Conservation (phyloP, 1,140 invertebrate species). For the Trichonephila inaurata region DNA sequence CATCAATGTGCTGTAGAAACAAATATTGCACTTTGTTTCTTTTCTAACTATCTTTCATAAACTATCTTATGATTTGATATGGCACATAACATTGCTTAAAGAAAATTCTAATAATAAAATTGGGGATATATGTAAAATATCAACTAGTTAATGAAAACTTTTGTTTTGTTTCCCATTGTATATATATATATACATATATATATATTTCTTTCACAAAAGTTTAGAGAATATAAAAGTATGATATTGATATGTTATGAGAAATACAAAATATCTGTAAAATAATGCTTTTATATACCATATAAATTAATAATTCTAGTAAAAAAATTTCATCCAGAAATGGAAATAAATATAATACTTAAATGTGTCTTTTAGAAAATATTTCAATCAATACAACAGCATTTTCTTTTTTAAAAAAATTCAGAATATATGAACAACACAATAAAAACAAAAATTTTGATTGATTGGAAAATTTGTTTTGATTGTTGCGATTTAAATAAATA, state of each 20-base stretch:
- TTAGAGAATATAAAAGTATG: conserved; percentile 36
- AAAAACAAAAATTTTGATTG: neutral
- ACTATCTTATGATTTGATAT: conserved; percentile 50
- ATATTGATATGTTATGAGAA: conserved; percentile 26
- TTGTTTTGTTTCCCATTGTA: neutral
- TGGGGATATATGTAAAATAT: neutral
- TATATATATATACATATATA: neutral
- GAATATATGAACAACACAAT: neutral
- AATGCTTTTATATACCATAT: neutral
- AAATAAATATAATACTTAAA: conserved; percentile 16
- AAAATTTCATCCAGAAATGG: neutral
- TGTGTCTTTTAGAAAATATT: neutral
- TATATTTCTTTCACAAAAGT: neutral
- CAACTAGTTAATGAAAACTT: neutral
- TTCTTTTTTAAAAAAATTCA: neutral
- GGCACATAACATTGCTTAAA: conserved; percentile 55
- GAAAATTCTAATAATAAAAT: conserved; percentile 25
- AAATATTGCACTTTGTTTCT: conserved; percentile 69
- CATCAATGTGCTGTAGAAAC: conserved; percentile 60
- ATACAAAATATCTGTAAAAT: conserved; percentile 7
- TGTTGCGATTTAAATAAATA: neutral
- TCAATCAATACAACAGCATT: neutral
- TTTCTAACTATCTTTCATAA: conserved; percentile 19
- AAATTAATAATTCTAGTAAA: conserved; percentile 8
- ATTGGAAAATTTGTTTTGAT: neutral